These are phyloP conservation scores for Lysandra bellargus DNA, from an alignment of 2,888 invertebrate species.

Conservation along the genomic window DNA sequence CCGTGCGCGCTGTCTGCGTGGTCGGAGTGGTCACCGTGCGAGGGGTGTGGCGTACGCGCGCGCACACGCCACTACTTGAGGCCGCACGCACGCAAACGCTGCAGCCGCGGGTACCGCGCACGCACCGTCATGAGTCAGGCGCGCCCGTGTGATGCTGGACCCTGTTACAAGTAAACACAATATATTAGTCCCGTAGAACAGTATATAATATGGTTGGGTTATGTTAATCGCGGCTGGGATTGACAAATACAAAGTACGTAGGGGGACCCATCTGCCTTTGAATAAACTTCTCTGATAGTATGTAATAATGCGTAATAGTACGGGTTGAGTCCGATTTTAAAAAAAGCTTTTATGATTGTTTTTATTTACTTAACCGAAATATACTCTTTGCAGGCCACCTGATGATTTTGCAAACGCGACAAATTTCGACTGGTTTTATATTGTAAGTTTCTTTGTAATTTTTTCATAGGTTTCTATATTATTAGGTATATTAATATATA, in stretches of 20 bases:
- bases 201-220: background rate
- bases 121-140: slow-evolving; percentile 68
- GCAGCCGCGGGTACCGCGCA: slow-evolving; percentile 72
- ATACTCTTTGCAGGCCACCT: slow-evolving; percentile 57
- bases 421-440: slow-evolving; percentile 69
- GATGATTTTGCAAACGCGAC: slow-evolving; percentile 55
- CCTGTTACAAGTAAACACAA: slow-evolving; percentile 57
- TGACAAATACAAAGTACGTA: too few relatives aligned
- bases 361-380: too few relatives aligned
- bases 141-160: slow-evolving; percentile 68
- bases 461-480: background rate
- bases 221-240: too few relatives aligned
- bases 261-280: too few relatives aligned
- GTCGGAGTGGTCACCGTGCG: slow-evolving; percentile 89
- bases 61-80: slow-evolving; percentile 84
- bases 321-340: too few relatives aligned
- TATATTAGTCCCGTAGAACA: background rate
- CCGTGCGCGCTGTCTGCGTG: slow-evolving; percentile 86
- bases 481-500: too few relatives aligned
- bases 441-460: slow-evolving; percentile 51
- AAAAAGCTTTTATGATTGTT: too few relatives aligned
- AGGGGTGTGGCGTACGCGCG: slow-evolving; percentile 85
- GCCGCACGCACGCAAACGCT: slow-evolving; percentile 83
- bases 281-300: too few relatives aligned
- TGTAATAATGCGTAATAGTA: too few relatives aligned